Percentiles rank a stretch among this genome's conserved stretches.
Evolutionary conservation across 2,888 invertebrate species (phyloP).

Genomic region (Cephus runcator): DNA sequence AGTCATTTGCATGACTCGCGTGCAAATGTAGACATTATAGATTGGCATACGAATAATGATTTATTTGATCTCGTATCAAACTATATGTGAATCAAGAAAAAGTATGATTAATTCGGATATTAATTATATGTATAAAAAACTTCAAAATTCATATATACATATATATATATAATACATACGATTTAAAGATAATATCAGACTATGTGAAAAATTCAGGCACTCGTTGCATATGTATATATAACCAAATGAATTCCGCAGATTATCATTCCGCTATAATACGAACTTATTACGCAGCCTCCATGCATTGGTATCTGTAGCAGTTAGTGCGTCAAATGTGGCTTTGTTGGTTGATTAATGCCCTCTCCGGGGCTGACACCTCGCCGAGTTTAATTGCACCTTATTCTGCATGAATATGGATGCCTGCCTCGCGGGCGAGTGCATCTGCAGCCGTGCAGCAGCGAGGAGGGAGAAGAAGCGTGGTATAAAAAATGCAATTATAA

Average conservation of each 20-base stretch:
- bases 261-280: slow-evolving; percentile 51
- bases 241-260: slow-evolving; percentile 18
- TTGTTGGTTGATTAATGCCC: slow-evolving; percentile 64
- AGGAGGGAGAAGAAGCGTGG: slow-evolving; percentile 17
- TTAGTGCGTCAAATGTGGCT: slow-evolving; percentile 61
- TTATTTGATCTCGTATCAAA: background rate
- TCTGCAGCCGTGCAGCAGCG: background rate
- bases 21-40: slow-evolving; percentile 30
- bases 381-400: slow-evolving; percentile 65
- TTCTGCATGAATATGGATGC: slow-evolving; percentile 65
- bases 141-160: too few species aligned
- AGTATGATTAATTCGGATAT: background rate
- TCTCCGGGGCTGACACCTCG: slow-evolving; percentile 62
- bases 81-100: background rate
- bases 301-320: slow-evolving; percentile 57
- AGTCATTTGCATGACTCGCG: slow-evolving; percentile 42
- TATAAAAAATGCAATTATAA: slow-evolving; percentile 62
- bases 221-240: background rate
- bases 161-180: too few species aligned
- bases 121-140: background rate
- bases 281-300: slow-evolving; percentile 55
- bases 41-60: background rate
- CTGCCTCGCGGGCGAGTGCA: slow-evolving; percentile 53
- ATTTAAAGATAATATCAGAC: background rate
- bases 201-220: background rate